Base-by-base conservation (phyloP, 2,797 vertebrate genomes). In the Capromys pilorides region DNA sequence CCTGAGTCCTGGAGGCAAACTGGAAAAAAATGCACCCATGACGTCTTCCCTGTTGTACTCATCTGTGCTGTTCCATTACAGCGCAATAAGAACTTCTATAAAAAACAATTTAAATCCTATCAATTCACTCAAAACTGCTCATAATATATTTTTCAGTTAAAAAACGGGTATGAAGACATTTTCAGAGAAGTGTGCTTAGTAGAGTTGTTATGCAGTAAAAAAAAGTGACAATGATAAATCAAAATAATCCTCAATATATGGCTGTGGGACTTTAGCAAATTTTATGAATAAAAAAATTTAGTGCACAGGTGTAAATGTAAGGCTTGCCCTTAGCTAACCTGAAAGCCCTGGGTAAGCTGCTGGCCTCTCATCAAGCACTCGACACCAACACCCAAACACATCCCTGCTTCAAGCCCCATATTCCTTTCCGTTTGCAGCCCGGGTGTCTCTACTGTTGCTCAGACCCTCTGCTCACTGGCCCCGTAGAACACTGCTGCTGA, bases 341-440 rank as follows among this genome's bases (percentile, higher is more conserved):
- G 14, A 22, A 41, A 39, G 6, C 33, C 22, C 57, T 28, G 54
- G 3, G 5, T 8, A 19, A 45, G 64, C 57, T 22, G 5, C 79
- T 51, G 10, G 2, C 18, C 10, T 14, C 11, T 21, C 6, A 0
- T 19, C 57, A 39, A 28, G 79, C 3, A 16, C 67, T 19, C 18
- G 0, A 2, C 31, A 24, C 24, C 9, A 19, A 24, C 16, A 19
- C 3, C 11, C 28, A 6, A 66, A 13, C 64, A 6, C 5, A 13
- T 66, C 31, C 14, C 31, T 16, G 31, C 4, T 0, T 22, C 51
- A 2, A 8, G 12, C 5, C 66, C 86, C n/a, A 33, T 0, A 0
- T 1, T 6, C 24, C 22, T 82, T 54, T 45, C 62, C 18, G 0
- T 57, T 41, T 69, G 64, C 39, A 24, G 67, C 5, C 33, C 28